phyloP scores from a whole-genome alignment of 1,140 invertebrate species.

The Muscidifurax raptorellus region DNA sequence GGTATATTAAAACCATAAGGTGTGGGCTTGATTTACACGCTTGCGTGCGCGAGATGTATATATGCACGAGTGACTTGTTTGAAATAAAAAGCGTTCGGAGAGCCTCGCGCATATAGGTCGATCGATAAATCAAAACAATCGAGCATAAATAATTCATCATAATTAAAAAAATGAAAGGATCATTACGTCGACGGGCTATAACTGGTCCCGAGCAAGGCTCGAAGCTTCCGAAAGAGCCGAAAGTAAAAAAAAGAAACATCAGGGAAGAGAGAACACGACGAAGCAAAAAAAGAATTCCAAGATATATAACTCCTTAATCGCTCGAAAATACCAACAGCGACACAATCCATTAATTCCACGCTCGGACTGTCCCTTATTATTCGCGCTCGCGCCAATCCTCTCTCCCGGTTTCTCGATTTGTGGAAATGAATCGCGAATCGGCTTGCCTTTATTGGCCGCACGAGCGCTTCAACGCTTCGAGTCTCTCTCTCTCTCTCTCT shows the following conservation, averaged over 20 bases:
- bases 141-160: background rate
- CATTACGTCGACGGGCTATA: background rate
- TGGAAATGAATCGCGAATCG: constrained; percentile 47
- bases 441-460: constrained; percentile 39
- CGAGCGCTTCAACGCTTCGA: constrained; percentile 31
- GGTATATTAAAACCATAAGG: background rate
- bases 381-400: constrained; percentile 30
- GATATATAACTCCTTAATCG: constrained; percentile 41
- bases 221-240: background rate
- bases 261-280: background rate
- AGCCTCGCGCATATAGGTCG: too few species aligned
- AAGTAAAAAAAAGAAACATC: background rate
- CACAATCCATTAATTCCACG: constrained; percentile 49
- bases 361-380: constrained; percentile 48
- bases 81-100: too few species aligned
- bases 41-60: background rate
- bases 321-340: constrained; percentile 44
- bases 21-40: background rate
- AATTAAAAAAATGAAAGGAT: background rate
- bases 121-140: too few species aligned
- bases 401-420: constrained; percentile 40
- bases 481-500: too few species aligned
- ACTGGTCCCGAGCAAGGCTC: background rate
- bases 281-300: background rate
- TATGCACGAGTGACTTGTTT: too few species aligned